Evolutionary conservation across 2,797 vertebrate species (phyloP).

Genomic region (Acipenser oxyrinchus): DNA sequence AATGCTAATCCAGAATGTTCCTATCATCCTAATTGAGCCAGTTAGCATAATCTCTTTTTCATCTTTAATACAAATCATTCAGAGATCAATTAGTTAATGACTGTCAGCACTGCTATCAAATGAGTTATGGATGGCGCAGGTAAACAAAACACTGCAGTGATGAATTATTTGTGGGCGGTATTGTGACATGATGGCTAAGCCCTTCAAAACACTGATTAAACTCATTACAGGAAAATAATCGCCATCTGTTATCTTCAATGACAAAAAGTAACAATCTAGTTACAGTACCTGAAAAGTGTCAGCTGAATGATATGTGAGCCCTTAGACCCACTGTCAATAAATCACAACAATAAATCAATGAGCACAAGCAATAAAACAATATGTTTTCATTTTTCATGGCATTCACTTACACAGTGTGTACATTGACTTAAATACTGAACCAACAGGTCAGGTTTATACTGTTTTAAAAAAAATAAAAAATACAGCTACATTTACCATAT

Average conservation of each 20-base stretch:
- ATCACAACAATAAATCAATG: slow-evolving; percentile 67
- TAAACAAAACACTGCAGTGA: slow-evolving; percentile 62
- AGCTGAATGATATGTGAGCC: slow-evolving; percentile 60
- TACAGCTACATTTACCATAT: too few relatives aligned
- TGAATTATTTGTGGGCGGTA: slow-evolving; percentile 54
- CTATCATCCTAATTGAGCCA: neutral
- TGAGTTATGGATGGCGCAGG: slow-evolving; percentile 67
- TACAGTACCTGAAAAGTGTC: slow-evolving; percentile 69
- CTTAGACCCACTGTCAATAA: slow-evolving; percentile 55
- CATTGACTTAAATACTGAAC: slow-evolving; percentile 37
- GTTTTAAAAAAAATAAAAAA: neutral
- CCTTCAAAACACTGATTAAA: slow-evolving; percentile 72
- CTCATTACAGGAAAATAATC: slow-evolving; percentile 73
- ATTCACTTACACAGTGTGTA: slow-evolving; percentile 60
- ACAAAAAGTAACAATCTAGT: slow-evolving; percentile 67
- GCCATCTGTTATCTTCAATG: slow-evolving; percentile 70
- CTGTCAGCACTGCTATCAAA: slow-evolving; percentile 48
- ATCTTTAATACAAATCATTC: slow-evolving; percentile 4
- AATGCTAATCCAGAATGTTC: neutral
- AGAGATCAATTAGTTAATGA: slow-evolving; percentile 8
- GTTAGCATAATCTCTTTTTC: neutral
- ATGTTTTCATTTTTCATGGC: slow-evolving; percentile 68
- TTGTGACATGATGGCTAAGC: slow-evolving; percentile 62
- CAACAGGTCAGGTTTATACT: neutral
- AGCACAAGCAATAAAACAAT: slow-evolving; percentile 66